phyloP scores from a whole-genome alignment of 2,888 invertebrate species.

The Helleia helle region DNA sequence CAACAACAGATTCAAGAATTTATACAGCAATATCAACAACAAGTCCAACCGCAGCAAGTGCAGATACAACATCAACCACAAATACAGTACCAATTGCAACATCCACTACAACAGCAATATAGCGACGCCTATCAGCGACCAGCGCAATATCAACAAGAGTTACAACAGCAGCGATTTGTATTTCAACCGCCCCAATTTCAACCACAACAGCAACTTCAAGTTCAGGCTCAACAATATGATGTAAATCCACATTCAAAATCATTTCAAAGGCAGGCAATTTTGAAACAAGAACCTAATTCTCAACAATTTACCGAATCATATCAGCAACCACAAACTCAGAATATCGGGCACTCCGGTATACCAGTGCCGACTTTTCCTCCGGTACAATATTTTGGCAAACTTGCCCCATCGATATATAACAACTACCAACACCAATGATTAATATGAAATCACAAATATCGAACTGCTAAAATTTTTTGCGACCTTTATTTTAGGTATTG shows the following conservation, averaged over 20 bases:
- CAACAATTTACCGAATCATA: conserved; percentile 11
- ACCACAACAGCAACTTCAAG: conserved; percentile 18
- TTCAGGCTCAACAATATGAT: conserved; percentile 16
- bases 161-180: conserved; percentile 10
- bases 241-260: conserved; percentile 8
- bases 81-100: conserved; percentile 23
- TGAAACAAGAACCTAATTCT: conserved; percentile 12
- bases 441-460: neutral
- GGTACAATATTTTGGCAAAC: conserved; percentile 53
- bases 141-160: conserved; percentile 12
- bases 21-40: conserved; percentile 15
- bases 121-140: conserved; percentile 7
- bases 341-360: conserved; percentile 21
- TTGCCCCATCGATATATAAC: conserved; percentile 38
- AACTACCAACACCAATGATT: conserved; percentile 15
- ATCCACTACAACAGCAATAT: conserved; percentile 11
- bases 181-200: conserved; percentile 13
- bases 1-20: conserved; percentile 18
- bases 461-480: conserved; percentile 1
- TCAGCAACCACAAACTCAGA: conserved; percentile 18
- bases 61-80: conserved; percentile 21
- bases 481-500: neutral
- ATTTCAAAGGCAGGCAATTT: conserved; percentile 10
- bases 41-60: conserved; percentile 16
- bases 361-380: conserved; percentile 36